A percentile compares a stretch with the other conserved stretches of the same genome.
Conservation (phyloP, 2,797 vertebrate genomes). For the Sphaeramia orbicularis region DNA sequence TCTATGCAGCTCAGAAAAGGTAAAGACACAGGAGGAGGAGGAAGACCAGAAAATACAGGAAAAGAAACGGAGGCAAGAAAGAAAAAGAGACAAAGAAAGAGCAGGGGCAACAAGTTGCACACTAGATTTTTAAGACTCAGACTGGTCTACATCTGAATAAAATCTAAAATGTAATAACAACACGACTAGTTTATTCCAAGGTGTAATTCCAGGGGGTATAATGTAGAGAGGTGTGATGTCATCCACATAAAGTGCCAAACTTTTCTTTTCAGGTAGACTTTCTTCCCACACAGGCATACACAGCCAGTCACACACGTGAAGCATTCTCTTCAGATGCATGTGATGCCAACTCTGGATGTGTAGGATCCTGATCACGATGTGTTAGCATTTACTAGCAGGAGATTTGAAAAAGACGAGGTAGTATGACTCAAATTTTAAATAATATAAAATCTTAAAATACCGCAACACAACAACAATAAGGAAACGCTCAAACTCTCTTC, state of each 20-base stretch:
- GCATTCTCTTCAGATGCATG: constrained; percentile 18
- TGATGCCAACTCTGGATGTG: constrained; percentile 3
- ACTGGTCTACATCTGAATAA: constrained; percentile 13
- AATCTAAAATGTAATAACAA: constrained; percentile 10
- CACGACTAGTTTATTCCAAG: constrained; percentile 12
- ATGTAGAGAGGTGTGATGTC: constrained; percentile 3
- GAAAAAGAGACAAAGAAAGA: background rate
- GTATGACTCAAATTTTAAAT: constrained; percentile 31
- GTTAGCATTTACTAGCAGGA: constrained; percentile 13
- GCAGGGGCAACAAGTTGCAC: constrained; percentile 16
- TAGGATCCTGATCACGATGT: constrained; percentile 26
- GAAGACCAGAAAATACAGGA: constrained; percentile 11
- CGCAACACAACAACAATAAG: background rate
- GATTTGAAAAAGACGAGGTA: constrained; percentile 5
- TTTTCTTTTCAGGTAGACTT: background rate
- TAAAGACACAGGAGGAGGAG: constrained; percentile 23
- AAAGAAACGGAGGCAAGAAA: background rate
- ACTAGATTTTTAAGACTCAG: constrained; percentile 1
- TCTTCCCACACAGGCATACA: constrained; percentile 1
- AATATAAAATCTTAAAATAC: constrained; percentile 25
- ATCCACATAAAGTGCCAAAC: constrained; percentile 17
- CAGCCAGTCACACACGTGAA: constrained; percentile 16
- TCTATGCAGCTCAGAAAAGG: constrained; percentile 38
- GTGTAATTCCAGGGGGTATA: constrained; percentile 10
- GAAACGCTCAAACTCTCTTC: constrained; percentile 9